phyloP scores from a whole-genome alignment of 2,888 invertebrate species.

The Tinea pellionella region DNA sequence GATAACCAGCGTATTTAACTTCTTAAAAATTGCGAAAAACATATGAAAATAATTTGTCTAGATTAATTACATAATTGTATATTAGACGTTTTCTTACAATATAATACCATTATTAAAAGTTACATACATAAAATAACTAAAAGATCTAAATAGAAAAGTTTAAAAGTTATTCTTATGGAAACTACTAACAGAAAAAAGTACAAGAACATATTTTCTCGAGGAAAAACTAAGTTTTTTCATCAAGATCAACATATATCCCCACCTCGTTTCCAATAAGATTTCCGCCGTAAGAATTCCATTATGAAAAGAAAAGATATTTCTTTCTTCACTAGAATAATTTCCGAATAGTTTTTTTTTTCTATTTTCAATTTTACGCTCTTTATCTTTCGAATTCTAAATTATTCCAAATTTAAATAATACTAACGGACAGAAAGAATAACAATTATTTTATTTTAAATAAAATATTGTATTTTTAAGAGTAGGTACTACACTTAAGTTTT shows the following conservation, averaged over 20 bases:
- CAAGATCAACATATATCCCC: constrained; percentile 1
- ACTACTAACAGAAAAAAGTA: background rate
- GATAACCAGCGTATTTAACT: too few relatives aligned
- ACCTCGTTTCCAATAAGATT: constrained; percentile 3
- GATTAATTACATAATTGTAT: too few relatives aligned
- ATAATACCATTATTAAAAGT: too few relatives aligned
- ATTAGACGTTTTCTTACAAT: too few relatives aligned
- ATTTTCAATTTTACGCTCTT: background rate
- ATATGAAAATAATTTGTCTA: too few relatives aligned
- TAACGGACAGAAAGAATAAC: background rate
- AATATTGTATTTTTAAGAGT: too few relatives aligned
- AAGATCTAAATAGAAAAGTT: background rate
- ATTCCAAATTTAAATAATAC: background rate
- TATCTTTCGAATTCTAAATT: background rate
- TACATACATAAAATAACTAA: background rate
- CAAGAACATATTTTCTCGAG: background rate
- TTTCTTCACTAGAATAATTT: background rate
- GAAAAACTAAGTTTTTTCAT: constrained; percentile 1
- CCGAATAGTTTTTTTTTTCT: background rate
- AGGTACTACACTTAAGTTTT: too few relatives aligned
- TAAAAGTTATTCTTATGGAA: background rate
- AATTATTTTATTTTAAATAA: too few relatives aligned
- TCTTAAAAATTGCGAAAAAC: too few relatives aligned
- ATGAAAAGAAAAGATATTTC: background rate
- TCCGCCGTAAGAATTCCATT: background rate